Evolutionary conservation across 2,797 vertebrate genomes (phyloP).

Genomic region (Sparidentex hasta): DNA sequence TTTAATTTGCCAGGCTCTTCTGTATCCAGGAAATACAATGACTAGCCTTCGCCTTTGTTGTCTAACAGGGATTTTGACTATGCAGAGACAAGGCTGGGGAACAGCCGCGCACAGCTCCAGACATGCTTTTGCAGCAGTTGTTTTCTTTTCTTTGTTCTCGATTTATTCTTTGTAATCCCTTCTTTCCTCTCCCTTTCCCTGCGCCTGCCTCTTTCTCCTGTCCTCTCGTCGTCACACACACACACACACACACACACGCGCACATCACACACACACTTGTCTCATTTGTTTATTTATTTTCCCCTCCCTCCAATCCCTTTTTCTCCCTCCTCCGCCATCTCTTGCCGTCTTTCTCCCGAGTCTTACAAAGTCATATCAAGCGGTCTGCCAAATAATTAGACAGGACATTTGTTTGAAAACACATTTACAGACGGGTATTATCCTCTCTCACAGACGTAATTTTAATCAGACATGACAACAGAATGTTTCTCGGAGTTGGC

Average conservation of each 20-base stretch:
- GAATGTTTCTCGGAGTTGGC: constrained; percentile 66
- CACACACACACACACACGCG: constrained; percentile 12
- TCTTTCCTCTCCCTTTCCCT: constrained; percentile 56
- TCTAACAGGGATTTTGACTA: constrained; percentile 80
- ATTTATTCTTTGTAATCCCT: constrained; percentile 74
- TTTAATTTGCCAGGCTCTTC: constrained; percentile 81
- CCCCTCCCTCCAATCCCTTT: constrained; percentile 30
- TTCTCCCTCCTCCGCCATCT: constrained; percentile 34
- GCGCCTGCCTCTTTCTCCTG: constrained; percentile 38
- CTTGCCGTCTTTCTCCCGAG: constrained; percentile 53
- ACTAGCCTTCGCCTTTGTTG: constrained; percentile 75
- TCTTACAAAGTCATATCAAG: constrained; percentile 71
- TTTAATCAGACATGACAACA: constrained; percentile 73
- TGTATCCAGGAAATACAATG: constrained; percentile 78
- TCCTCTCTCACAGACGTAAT: constrained; percentile 64
- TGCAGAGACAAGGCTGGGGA: constrained; percentile 72
- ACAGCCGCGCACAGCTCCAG: constrained; percentile 62
- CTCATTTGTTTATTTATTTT: constrained; percentile 52
- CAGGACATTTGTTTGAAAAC: constrained; percentile 81
- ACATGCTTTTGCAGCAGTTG: constrained; percentile 72
- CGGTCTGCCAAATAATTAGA: constrained; percentile 79
- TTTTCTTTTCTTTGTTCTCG: constrained; percentile 75
- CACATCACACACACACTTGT: neutral
- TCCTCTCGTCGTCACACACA: constrained; percentile 55
- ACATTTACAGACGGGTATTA: constrained; percentile 81